phyloP scores from a whole-genome alignment of 2,113 vertebrate genomes.

The Dryoscopus gambensis region DNA sequence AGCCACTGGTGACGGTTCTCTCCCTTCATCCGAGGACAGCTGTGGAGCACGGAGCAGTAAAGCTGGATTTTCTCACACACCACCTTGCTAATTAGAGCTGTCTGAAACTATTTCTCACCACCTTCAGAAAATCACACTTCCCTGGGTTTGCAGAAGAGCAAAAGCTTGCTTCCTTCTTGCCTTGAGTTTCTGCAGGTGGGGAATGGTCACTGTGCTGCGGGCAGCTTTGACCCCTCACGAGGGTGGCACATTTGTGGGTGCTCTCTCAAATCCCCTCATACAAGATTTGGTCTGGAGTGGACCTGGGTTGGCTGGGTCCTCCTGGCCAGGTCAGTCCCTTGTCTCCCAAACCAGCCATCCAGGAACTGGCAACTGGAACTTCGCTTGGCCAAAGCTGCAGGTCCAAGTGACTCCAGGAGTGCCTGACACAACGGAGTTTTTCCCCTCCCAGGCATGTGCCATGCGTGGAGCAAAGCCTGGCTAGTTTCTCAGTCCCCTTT shows the following conservation, averaged over 20 bases:
- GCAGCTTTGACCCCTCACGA: neutral
- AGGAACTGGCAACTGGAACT: neutral
- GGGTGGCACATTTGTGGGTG: neutral
- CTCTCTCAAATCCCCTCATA: neutral
- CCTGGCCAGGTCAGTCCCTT: neutral
- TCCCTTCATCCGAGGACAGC: neutral
- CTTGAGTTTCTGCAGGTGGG: neutral
- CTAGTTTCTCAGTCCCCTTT: neutral
- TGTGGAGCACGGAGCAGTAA: neutral
- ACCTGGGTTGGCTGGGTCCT: neutral
- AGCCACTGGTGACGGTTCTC: rapidly evolving
- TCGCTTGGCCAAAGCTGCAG: rapidly evolving
- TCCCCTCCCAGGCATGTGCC: neutral
- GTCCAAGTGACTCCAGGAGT: neutral
- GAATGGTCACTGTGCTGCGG: neutral
- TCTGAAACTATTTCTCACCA: conserved; percentile 52
- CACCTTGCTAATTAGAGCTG: conserved; percentile 26
- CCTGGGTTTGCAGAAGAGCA: neutral
- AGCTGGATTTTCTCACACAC: neutral
- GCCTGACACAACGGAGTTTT: rapidly evolving
- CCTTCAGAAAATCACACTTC: conserved; percentile 59
- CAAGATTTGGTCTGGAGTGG: neutral
- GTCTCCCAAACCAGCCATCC: neutral
- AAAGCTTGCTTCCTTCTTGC: conserved; percentile 7
- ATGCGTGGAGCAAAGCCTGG: neutral